Evolutionary conservation across 1,140 invertebrate genomes (phyloP).

Genomic region (Eupeodes corollae): DNA sequence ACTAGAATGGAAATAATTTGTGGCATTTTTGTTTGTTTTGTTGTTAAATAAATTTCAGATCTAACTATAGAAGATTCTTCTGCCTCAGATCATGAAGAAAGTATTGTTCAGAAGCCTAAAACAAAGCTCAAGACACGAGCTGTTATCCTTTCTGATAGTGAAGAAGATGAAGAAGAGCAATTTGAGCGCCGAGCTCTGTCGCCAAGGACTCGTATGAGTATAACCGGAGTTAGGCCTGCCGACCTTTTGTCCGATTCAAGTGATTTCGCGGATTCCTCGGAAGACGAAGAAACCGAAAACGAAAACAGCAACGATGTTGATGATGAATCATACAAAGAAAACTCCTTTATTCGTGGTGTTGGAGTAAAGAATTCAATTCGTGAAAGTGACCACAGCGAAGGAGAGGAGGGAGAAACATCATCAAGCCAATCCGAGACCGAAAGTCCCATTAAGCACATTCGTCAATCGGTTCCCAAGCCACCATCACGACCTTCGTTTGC

Average conservation of each 20-base stretch:
- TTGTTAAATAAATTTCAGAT: too few relatives aligned
- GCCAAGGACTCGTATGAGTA: slow-evolving; percentile 31
- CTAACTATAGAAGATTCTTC: too few relatives aligned
- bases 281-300: slow-evolving; percentile 5
- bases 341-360: not conserved
- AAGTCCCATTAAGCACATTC: too few relatives aligned
- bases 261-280: slow-evolving; percentile 23
- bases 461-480: too few relatives aligned
- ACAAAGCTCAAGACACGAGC: too few relatives aligned
- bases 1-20: too few relatives aligned
- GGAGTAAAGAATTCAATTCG: not conserved
- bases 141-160: not conserved
- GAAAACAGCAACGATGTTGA: not conserved
- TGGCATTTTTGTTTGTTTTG: too few relatives aligned
- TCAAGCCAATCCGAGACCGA: too few relatives aligned
- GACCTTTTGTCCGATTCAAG: slow-evolving; percentile 24
- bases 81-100: too few relatives aligned
- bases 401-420: too few relatives aligned
- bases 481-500: not conserved
- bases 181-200: slow-evolving; percentile 21
- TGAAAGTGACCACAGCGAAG: too few relatives aligned
- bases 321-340: not conserved
- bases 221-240: slow-evolving; percentile 24
- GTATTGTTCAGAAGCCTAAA: too few relatives aligned
- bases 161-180: slow-evolving; percentile 22